Conservation (phyloP, 2,113 vertebrate species). For the Melospiza melodia region DNA sequence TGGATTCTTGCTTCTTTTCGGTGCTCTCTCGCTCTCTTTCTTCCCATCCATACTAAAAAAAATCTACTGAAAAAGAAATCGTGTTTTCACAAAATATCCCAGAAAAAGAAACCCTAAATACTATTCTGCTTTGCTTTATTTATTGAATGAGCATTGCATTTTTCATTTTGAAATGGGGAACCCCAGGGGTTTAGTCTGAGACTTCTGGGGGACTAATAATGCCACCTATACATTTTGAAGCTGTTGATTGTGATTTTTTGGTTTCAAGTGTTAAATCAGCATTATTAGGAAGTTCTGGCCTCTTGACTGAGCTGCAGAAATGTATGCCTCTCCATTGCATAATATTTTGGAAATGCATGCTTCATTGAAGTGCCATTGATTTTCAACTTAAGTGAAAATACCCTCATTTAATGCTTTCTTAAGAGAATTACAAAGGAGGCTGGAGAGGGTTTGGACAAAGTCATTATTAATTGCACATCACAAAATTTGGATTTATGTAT, state of each 20-base stretch:
- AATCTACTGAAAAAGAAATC: neutral
- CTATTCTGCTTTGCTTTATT: neutral
- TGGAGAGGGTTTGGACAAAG: conserved; percentile 75
- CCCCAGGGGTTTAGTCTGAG: neutral
- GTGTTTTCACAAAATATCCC: neutral
- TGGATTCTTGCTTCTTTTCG: neutral
- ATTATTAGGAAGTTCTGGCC: conserved; percentile 17
- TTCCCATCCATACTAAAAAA: neutral
- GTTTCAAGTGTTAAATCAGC: neutral
- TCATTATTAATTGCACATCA: conserved; percentile 76
- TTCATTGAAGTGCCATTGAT: conserved; percentile 78
- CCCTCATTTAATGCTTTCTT: conserved; percentile 75
- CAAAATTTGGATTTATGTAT: conserved; percentile 72
- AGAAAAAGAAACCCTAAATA: neutral
- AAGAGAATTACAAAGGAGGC: conserved; percentile 69
- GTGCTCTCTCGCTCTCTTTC: neutral
- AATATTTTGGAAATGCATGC: conserved; percentile 71
- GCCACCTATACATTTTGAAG: neutral
- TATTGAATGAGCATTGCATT: neutral
- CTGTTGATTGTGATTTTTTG: neutral
- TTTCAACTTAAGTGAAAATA: conserved; percentile 77
- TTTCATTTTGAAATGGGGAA: neutral
- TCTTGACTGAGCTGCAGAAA: conserved; percentile 37
- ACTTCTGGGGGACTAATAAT: neutral
- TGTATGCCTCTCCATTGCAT: conserved; percentile 56